Evolutionary conservation across 2,888 invertebrate species (phyloP), one percentile per base, ranked within the genome.

Genomic region (Asteroscopus sphinx): DNA sequence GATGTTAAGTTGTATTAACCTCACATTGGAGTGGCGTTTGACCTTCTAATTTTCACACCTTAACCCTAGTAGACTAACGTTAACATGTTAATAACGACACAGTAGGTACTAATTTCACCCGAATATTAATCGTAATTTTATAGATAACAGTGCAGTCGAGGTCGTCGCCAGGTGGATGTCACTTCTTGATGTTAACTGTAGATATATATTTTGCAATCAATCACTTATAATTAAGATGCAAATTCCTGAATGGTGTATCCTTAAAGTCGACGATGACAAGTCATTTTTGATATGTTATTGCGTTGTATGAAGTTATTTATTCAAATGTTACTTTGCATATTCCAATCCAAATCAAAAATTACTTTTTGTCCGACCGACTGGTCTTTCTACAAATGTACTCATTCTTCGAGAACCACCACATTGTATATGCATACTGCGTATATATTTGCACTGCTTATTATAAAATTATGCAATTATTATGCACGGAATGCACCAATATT

Each of bases 381-480:
- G 16, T 55, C 16, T 44, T 36, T 42, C 28, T 54, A 40, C 42
- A 60, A n/a, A n/a, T n/a, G 49, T 55, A 42, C 48, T 52, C 36
- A n/a, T 60, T 35, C 48, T 63, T 56, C 25, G 49, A 68, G 58
- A 72, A 57, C 66, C 60, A 69, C 57, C 54, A 73, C 61, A 72
- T 68, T 76, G 73, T 81, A 68, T 60, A 81, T 82, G 73, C 77
- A 73, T 82, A 79, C 78, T 82, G 87, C 86, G 83, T 90, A 87
- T 82, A 88, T 86, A 89, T 80, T 75, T 89, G 93, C 93, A 93
- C 93, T 90, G 93, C 93, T 92, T 93, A 82, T 85, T 88, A 87
- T 86, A 87, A 83, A 86, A 87, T 83, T 86, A 87, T 87, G 84
- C 83, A 77, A 83, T 60, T 77, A 65, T 72, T 65, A 79, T 90